These are phyloP conservation scores for Papilio protenor DNA, from an alignment of 2,888 invertebrate genomes.

Conservation along the genomic window DNA sequence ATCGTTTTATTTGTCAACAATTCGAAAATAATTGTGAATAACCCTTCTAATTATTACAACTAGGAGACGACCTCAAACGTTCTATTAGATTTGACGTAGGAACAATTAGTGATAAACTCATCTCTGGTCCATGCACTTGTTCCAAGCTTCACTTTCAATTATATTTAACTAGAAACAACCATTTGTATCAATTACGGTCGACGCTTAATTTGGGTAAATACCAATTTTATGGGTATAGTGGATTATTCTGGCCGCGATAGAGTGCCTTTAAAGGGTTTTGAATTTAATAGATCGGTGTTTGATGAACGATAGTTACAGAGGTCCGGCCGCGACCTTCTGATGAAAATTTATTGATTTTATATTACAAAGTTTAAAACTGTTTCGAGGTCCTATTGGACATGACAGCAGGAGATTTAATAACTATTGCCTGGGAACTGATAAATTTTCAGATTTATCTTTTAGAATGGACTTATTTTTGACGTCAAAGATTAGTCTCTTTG, in stretches of 20 bases:
- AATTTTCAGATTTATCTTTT: background rate
- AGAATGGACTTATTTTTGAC: background rate
- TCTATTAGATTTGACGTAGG: conserved; percentile 53
- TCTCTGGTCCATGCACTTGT: conserved; percentile 47
- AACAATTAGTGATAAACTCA: conserved; percentile 55
- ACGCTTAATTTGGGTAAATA: conserved; percentile 81
- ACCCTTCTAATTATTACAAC: conserved; percentile 14
- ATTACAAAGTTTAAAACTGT: conserved; percentile 35
- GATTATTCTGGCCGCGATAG: conserved; percentile 68
- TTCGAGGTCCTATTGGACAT: conserved; percentile 1
- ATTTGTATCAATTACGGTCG: conserved; percentile 81
- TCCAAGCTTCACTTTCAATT: conserved; percentile 68
- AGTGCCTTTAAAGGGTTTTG: conserved; percentile 69
- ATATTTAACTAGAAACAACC: conserved; percentile 78
- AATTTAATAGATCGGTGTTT: conserved; percentile 69
- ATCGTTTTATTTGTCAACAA: background rate
- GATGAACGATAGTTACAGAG: conserved; percentile 56
- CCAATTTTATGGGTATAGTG: conserved; percentile 77
- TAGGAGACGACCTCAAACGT: conserved; percentile 38
- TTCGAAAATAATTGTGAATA: background rate
- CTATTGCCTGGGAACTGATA: background rate
- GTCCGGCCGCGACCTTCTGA: conserved; percentile 61
- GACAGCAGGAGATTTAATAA: background rate
- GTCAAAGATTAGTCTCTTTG: background rate
- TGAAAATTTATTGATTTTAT: conserved; percentile 66